Percentiles rank a stretch among this genome's conserved stretches.
phyloP scores from a whole-genome alignment of 2,888 invertebrate species.

The Eilema griseolum region DNA sequence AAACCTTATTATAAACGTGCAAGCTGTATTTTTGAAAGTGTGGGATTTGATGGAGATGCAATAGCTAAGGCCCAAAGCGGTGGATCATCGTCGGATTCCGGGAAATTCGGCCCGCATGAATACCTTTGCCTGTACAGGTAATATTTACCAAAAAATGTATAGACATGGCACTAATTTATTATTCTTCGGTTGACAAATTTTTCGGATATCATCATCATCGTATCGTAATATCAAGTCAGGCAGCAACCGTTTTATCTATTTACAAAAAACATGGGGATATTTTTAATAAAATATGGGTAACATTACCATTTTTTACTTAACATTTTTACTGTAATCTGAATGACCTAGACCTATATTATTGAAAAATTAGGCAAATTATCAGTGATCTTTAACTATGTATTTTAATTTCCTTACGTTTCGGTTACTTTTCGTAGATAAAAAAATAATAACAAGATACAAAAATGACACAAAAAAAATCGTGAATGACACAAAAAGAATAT shows the following conservation, averaged over 20 bases:
- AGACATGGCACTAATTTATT: constrained; percentile 54
- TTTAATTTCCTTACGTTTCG: too few relatives aligned
- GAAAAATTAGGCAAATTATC: too few relatives aligned
- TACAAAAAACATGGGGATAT: too few relatives aligned
- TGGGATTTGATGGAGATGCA: constrained; percentile 61
- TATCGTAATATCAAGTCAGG: too few relatives aligned
- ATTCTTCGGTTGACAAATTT: background rate
- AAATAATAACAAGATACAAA: background rate
- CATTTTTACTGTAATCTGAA: background rate
- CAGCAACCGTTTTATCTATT: background rate
- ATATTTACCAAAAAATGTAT: constrained; percentile 44
- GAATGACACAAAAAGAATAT: too few relatives aligned
- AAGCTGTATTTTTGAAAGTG: constrained; percentile 41
- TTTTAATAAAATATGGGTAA: too few relatives aligned
- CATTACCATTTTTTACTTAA: too few relatives aligned
- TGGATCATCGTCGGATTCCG: constrained; percentile 86
- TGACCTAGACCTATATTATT: too few relatives aligned
- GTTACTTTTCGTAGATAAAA: too few relatives aligned
- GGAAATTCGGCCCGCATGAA: constrained; percentile 86
- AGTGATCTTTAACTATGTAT: too few relatives aligned
- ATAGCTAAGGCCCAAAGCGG: constrained; percentile 73
- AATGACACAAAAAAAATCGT: background rate
- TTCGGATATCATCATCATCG: background rate
- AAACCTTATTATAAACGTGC: constrained; percentile 24
- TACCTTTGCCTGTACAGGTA: constrained; percentile 84